Percentiles rank a stretch among this genome's conserved stretches.
phyloP scores from a whole-genome alignment of 2,797 vertebrate genomes.

The Gouania willdenowi region DNA sequence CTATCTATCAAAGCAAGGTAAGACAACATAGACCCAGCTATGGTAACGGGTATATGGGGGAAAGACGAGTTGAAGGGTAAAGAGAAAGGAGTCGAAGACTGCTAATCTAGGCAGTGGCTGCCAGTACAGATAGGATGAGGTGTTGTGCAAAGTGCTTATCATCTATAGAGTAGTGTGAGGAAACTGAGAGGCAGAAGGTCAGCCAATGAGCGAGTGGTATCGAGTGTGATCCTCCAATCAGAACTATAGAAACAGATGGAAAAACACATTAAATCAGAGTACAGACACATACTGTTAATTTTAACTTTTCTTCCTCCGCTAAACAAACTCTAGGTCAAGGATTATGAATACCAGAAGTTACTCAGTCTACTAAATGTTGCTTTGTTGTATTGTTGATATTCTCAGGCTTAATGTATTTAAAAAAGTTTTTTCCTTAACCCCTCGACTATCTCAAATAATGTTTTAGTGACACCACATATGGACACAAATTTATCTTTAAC shows the following conservation, averaged over 20 bases:
- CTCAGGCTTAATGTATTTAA: no score
- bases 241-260: conserved; percentile 62
- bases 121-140: conserved; percentile 46
- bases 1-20: conserved; percentile 16
- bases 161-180: conserved; percentile 72
- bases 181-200: conserved; percentile 61
- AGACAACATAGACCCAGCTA: conserved; percentile 25
- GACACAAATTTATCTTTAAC: no score
- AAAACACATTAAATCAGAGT: no score
- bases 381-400: no score
- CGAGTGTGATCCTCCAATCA: conserved; percentile 66
- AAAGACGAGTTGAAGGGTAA: conserved; percentile 11
- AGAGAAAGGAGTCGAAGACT: conserved; percentile 44
- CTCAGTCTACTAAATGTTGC: no score
- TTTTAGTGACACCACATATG: no score
- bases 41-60: conserved; percentile 15
- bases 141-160: conserved; percentile 62
- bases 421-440: no score
- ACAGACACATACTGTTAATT: no score
- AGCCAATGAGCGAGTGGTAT: conserved; percentile 61
- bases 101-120: conserved; percentile 52
- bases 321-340: no score
- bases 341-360: no score
- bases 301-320: no score
- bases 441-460: no score